Base-by-base conservation (phyloP, 2,888 invertebrate species). In the Anarsia innoxiella region DNA sequence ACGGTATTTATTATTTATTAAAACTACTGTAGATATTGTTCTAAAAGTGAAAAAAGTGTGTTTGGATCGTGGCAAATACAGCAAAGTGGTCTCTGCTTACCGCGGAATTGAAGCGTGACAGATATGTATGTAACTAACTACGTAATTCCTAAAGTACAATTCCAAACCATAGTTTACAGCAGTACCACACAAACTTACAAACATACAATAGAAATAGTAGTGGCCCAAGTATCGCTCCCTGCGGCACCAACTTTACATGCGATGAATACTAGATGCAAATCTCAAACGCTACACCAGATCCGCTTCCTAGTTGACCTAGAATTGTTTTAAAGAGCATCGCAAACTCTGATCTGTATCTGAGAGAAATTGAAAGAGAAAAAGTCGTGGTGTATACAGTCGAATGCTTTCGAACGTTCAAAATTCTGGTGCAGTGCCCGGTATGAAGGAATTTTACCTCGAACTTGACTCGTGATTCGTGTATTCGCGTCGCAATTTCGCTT, bases 241-340 rank as follows among this genome's bases (percentile, higher is more conserved):
- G 57, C 38, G 52, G 57, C 41, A 54, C 52, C 46, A 31, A 38
- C 41, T 40, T 26, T 44, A 41, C 48, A 31, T 39, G 39, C 41
- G 41, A 41, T 46, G 45, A 49, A 51, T 49, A 56, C 56, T 49
- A 53, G 52, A 49, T 51, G 31, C 42, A 55, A 55, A 56, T 59
- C 48, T 43, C 41, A 51, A 53, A 49, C 41, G 45, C 41, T 43
- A 45, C 50, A 47, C 51, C 47, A 46, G 47, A 54, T 48, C 52
- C 43, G 30, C 34, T 42, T 38, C 46, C 47, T 48, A 42, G 44
- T 45, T 39, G 37, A 44, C 44, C 42, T 40, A 46, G 36, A 41
- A 43, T 36, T 28, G 28, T 37, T 40, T 40, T 37, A 40, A 38
- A 36, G 19, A 34, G 35, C 36, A 29, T 13, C 37, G 26, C 32